These are phyloP conservation scores for Mastomys coucha DNA, from an alignment of 2,113 vertebrate species.

Conservation along the genomic window DNA sequence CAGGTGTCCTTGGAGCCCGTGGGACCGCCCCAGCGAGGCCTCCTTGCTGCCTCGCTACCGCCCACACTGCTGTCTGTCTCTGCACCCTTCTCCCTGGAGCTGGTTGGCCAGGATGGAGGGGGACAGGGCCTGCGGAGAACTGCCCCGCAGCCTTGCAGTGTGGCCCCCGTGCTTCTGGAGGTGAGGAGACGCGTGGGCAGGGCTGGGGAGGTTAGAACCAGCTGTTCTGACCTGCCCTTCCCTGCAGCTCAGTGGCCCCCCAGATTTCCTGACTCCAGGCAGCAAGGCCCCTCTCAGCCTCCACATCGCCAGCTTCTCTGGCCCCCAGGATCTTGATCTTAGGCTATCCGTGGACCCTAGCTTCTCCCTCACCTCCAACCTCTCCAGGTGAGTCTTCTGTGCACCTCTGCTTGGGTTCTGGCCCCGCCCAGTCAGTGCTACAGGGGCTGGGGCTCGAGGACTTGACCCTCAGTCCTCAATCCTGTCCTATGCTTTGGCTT, in stretches of 20 bases:
- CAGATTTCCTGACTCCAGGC: slow-evolving; percentile 63
- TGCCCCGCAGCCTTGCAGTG: slow-evolving; percentile 69
- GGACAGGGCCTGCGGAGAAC: slow-evolving; percentile 64
- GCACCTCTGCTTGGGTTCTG: neutral
- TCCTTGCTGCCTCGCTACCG: slow-evolving; percentile 44
- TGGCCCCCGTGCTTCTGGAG: slow-evolving; percentile 77
- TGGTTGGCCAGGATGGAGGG: slow-evolving; percentile 83
- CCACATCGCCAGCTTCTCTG: slow-evolving; percentile 61
- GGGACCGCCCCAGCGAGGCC: slow-evolving; percentile 32
- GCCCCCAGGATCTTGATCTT: slow-evolving; percentile 66
- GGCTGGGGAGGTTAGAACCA: fast-evolving
- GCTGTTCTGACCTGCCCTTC: neutral
- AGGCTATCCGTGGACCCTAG: slow-evolving; percentile 42
- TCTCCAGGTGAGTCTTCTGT: slow-evolving; percentile 67
- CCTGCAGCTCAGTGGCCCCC: slow-evolving; percentile 21
- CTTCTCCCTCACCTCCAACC: slow-evolving; percentile 68
- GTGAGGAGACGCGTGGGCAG: neutral
- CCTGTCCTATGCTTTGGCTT: neutral
- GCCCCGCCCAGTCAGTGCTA: neutral
- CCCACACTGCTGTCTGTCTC: slow-evolving; percentile 78
- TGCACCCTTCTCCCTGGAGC: slow-evolving; percentile 86
- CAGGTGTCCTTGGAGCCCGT: slow-evolving; percentile 53
- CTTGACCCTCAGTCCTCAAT: neutral
- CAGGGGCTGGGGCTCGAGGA: fast-evolving
- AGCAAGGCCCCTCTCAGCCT: slow-evolving; percentile 64